Evolutionary conservation across 2,113 vertebrate genomes (phyloP), one percentile per base, ranked within the genome.

Genomic region (Centrocercus urophasianus): DNA sequence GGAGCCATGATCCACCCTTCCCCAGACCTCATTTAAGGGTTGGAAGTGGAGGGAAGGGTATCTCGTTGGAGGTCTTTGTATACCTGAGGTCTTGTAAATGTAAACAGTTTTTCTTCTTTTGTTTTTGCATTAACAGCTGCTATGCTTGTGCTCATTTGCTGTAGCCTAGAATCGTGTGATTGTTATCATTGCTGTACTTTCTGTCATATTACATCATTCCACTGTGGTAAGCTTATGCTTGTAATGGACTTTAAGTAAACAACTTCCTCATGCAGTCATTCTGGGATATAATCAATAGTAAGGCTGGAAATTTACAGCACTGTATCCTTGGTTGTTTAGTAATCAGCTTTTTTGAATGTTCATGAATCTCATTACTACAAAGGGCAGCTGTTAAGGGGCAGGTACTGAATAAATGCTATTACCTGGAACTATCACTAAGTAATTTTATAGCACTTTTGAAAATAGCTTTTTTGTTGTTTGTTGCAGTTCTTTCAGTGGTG

Each of bases 311-410:
- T 65, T 63, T 83, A 13, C 42, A 64, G 6, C 82, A 59, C 72
- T 80, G 5, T 54, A 90, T 91, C 66, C 32, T 10, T 74, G 34
- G 57, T 60, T 96, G 64, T 89, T 96, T 91, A 90, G 64, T 88
- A 96, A 94, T 85, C 93, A 86, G 72, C 61, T 65, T 92, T 92
- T 86, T 93, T 43, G 94, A 83, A 77, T 91, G n/a, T 54, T 89
- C 34, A 60, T 92, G 56, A 94, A 86, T 93, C 71, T 82, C n/a
- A 95, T 94, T 96, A 96, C 60, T 28, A 48, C 79, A n/a, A 16
- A 86, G 72, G 36, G 27, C 52, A 82, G 27, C 67, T 70, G 57
- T 95, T 94, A 78, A 89, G 57, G 34, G 73, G 38, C 80, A 86
- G 72, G 94, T 89, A 48, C 24, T 95, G 84, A 52, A 76, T 95